Conservation (phyloP, 2,113 vertebrate species). For the Dasyprocta punctata region DNA sequence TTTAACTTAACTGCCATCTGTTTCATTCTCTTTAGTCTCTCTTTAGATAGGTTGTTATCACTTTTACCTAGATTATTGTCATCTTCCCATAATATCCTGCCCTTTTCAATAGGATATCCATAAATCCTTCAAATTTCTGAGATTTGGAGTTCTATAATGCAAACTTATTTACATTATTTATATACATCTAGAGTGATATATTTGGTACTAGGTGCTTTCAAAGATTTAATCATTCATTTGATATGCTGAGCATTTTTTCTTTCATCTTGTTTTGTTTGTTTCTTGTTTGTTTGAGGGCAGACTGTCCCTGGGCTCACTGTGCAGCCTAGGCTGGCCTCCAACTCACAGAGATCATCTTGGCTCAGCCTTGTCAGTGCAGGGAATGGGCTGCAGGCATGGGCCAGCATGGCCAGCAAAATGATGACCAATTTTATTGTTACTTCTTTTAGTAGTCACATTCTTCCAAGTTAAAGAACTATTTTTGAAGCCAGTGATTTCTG, state of each 20-base stretch:
- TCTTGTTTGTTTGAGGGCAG: not conserved
- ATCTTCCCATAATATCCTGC: not conserved
- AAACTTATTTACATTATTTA: not conserved
- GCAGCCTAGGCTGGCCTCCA: not conserved
- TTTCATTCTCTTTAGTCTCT: not conserved
- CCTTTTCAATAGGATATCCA: not conserved
- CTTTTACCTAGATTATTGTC: not conserved
- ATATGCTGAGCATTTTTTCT: not conserved
- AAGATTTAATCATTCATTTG: not conserved
- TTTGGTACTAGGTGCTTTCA: not conserved
- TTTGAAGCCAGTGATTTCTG: not conserved
- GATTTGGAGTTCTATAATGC: not conserved
- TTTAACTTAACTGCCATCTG: not conserved
- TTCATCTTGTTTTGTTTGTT: not conserved
- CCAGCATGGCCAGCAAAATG: not conserved
- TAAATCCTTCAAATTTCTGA: not conserved
- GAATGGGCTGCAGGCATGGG: not conserved
- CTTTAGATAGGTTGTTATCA: not conserved
- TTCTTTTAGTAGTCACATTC: not conserved
- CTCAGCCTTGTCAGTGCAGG: not conserved
- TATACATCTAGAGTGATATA: not conserved
- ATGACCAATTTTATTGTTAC: not conserved
- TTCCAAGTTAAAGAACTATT: not conserved
- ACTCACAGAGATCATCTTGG: not conserved
- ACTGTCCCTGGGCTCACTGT: not conserved